Evolutionary conservation across 2,888 invertebrate genomes (phyloP).

Genomic region (Leptodirus hochenwartii): DNA sequence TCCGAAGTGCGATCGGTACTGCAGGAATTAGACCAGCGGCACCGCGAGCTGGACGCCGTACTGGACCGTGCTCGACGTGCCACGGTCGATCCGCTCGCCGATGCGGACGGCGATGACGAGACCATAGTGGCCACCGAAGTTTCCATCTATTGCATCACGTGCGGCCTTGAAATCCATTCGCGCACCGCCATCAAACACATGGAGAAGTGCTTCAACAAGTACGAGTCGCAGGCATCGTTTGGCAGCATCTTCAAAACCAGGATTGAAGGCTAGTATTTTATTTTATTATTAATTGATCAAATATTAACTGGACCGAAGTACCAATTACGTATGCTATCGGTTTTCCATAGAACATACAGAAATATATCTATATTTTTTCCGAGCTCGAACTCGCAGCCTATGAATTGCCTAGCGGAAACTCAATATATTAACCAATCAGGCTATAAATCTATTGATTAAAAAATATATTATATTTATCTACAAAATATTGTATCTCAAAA

Average conservation of each 20-base stretch:
- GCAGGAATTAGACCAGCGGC: slow-evolving; percentile 61
- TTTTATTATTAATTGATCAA: no score
- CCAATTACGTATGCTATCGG: no score
- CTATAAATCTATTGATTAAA: no score
- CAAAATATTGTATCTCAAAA: no score
- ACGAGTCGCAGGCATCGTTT: slow-evolving; percentile 93
- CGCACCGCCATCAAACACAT: slow-evolving; percentile 87
- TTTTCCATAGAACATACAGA: no score
- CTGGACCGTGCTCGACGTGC: slow-evolving; percentile 62
- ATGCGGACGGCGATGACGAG: slow-evolving; percentile 42
- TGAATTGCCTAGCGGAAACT: no score
- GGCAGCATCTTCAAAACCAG: slow-evolving; percentile 87
- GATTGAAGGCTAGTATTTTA: slow-evolving; percentile 47
- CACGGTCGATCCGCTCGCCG: slow-evolving; percentile 41
- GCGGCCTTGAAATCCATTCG: slow-evolving; percentile 89
- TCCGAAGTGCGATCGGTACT: slow-evolving; percentile 59
- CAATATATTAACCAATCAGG: no score
- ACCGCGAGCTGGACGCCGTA: slow-evolving; percentile 59
- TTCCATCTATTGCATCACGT: slow-evolving; percentile 90
- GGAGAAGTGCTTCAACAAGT: slow-evolving; percentile 97
- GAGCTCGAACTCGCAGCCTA: no score
- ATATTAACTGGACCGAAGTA: no score
- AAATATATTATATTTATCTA: no score
- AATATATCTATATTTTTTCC: no score
- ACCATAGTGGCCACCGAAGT: slow-evolving; percentile 56